Evolutionary conservation across 2,113 vertebrate genomes (phyloP), one percentile per base, ranked within the genome.

Genomic region (Clupea harengus): DNA sequence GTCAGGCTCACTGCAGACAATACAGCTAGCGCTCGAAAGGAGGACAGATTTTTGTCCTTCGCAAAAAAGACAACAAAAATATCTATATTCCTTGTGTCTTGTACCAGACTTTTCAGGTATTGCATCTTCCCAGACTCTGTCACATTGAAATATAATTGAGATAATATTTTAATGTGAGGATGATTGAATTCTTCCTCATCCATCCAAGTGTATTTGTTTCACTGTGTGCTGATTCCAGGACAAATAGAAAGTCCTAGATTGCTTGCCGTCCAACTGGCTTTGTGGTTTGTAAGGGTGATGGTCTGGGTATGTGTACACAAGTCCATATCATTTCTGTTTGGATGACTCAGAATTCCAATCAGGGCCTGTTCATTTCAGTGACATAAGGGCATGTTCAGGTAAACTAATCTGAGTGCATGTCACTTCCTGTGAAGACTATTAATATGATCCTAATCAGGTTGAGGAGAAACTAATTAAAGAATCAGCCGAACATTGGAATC

Each of bases 1-100:
- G 91, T 91, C 91, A 88, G 89, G 82, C 85, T 81, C 88, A 87
- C 91, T 88, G 83, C 85, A 90, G 91, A 93, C 91, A 93, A 91
- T 91, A 89, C 90, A 89, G 82, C 28, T n/a, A 87, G 90, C 89
- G 87, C 84, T 84, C 82, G 88, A 87, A 84, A 80, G 86, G 60
- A 88, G 85, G 87, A 84, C 28, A 13, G 72, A 32, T 15, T 78
- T 39, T 32, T 39, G 72, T 44, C 28, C 72, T 78, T 39, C 11
- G 15, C 6, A 60, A 22, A 17, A 17, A 15, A 75, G 72, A 78
- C 72, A 78, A 78, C 72, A 78, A 15, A 78, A 78, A 78, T 39
- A 32, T 5, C 32, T 78, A 44, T 44, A 44, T 44, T 44, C 9
- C 39, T 10, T 78, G 11, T 17, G 28, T 32, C 72, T 78, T 78